Conservation (phyloP, 1,140 invertebrate genomes). For the Megalopta genalis region DNA sequence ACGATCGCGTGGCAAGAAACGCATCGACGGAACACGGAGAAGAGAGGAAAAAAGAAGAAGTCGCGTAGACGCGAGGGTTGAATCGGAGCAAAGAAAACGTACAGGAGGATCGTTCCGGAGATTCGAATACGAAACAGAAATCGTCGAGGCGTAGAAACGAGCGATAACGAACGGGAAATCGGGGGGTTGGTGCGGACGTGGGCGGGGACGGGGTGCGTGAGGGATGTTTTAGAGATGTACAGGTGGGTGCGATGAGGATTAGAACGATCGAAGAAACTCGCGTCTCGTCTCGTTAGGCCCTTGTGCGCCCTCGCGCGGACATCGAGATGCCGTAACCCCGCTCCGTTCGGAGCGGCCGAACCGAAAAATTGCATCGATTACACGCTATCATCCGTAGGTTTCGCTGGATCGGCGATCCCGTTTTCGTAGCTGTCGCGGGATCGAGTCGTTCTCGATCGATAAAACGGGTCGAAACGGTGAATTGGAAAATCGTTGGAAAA, state of each 20-base stretch:
- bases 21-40: neutral
- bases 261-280: slow-evolving; percentile 12
- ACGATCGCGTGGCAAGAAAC: slow-evolving; percentile 9
- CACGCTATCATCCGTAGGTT: slow-evolving; percentile 39
- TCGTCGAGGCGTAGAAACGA: neutral
- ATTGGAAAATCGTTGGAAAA: slow-evolving; percentile 6
- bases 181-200: too few relatives aligned
- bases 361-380: too few relatives aligned
- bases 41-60: neutral
- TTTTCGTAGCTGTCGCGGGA: slow-evolving; percentile 38
- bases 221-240: neutral
- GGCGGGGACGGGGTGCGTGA: neutral
- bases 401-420: neutral
- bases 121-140: neutral
- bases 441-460: neutral
- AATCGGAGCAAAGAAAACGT: slow-evolving; percentile 12
- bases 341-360: slow-evolving; percentile 14
- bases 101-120: slow-evolving; percentile 10
- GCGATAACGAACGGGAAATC: neutral
- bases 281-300: slow-evolving; percentile 54
- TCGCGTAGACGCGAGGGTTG: slow-evolving; percentile 17
- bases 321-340: slow-evolving; percentile 44
- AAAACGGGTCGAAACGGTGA: slow-evolving; percentile 14
- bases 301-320: slow-evolving; percentile 60
- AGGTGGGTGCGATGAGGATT: too few relatives aligned